Evolutionary conservation across 2,797 vertebrate genomes (phyloP), one percentile per base, ranked within the genome.

Genomic region (Podarcis siculus): DNA sequence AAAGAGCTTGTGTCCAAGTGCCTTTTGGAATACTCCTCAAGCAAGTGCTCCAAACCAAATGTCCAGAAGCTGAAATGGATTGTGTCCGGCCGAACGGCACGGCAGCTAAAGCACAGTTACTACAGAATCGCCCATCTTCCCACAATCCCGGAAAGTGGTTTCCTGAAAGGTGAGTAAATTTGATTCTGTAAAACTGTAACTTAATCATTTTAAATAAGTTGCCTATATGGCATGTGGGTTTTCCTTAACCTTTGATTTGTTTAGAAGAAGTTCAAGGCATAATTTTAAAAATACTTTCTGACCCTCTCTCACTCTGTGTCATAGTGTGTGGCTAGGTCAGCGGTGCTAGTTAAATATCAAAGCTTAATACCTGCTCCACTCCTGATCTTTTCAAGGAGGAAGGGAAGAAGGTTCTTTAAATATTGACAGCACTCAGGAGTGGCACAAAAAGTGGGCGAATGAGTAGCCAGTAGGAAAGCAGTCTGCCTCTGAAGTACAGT

Each of bases 51-150:
- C 86, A 98, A 97, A 95, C 98, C 98, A 1, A 98, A 97, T 67
- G 91, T 96, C 89, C 98, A 99, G 96, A 98, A 98, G 95, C 94
- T 99, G 71, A 98, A 98, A 91, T 99, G 99, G 98, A 98, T 98
- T 82, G 98, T 99, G 90, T 99, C 99, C 1, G 98, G 99, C 39
- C 97, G 98, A 93, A 99, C 99, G 0, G 98, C 98, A 55, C 96
- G 98, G 76, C 98, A 99, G 92, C 94, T 99, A 80, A 99, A 98
- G 94, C 99, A 98, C 79, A 99, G 99, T 94, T 99, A 98, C 95
- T 99, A 99, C 95, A 98, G 97, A 95, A 99, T 99, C 89, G 90
- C 98, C 90, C 98, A 99, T 95, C 98, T 99, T 86, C 99, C 99
- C 85, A 99, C 98, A 73, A 99, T 99, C 93, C 99, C 98, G 0